Conservation (phyloP, 2,888 invertebrate genomes). For the Cactoblastis cactorum region DNA sequence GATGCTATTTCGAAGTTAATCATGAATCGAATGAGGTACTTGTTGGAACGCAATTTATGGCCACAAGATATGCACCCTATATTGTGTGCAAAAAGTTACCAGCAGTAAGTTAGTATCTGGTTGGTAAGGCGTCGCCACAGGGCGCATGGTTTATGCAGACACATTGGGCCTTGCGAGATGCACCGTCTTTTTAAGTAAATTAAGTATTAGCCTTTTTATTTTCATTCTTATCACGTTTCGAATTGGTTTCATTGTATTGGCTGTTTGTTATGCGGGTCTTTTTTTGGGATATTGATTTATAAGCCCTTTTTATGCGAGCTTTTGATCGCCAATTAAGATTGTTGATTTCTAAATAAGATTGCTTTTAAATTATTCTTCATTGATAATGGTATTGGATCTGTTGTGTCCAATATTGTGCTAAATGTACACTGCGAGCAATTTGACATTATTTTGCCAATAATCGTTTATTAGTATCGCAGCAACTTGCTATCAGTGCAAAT, state of each 20-base stretch:
- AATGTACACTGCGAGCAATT: conserved; percentile 4
- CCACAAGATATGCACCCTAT: not conserved
- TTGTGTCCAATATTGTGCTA: not conserved
- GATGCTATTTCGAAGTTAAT: not conserved
- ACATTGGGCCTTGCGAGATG: conserved; percentile 48
- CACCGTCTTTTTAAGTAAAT: conserved; percentile 45
- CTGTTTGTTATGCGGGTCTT: conserved; percentile 11
- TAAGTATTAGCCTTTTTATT: conserved; percentile 42
- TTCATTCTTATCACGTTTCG: conserved; percentile 36
- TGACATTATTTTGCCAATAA: conserved; percentile 9
- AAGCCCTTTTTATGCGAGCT: not conserved
- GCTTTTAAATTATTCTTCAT: not conserved
- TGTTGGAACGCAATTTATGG: not conserved
- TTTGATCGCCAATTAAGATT: not conserved
- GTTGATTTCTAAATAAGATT: not conserved
- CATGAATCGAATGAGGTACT: not conserved
- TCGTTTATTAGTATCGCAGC: conserved; percentile 19
- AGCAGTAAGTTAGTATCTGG: conserved; percentile 43
- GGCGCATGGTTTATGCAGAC: conserved; percentile 55
- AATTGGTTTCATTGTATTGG: conserved; percentile 24
- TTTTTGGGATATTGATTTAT: conserved; percentile 15
- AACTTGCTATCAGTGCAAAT: conserved; percentile 36
- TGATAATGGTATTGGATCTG: not conserved
- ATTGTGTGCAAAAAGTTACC: conserved; percentile 22
- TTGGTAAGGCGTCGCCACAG: conserved; percentile 41